Base-by-base conservation (phyloP, 2,113 vertebrate genomes). In the Scomber scombrus region DNA sequence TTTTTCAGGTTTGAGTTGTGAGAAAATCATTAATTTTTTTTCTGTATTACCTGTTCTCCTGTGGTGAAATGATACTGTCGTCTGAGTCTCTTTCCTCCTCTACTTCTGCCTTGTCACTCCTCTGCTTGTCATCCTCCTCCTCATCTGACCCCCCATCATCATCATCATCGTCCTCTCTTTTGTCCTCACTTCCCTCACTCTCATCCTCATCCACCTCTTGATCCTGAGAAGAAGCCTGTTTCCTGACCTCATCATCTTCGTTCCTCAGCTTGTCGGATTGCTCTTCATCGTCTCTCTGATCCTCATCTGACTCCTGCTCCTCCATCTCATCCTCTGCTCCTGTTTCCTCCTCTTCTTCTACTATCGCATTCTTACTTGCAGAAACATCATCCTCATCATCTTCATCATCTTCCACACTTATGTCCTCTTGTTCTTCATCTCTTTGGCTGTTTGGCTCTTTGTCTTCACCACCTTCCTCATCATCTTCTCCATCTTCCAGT, bases 61-160 rank as follows among this genome's bases (percentile, higher is more conserved):
- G 82, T n/a, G 85, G 87, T 75, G 80, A 87, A 60, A 92, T 78
- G 79, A 94, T 94, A 3, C 75, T 82, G 80, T 94, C 91, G 0
- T 93, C 92, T 0, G 92, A 93, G 31, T 93, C 93, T 3, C 65
- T 84, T 19, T 84, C 87, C 16, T 81, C 78, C 49, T 86, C 75
- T 31, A 13, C 51, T 11, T n/a, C 61, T 66, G 7, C 77, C 63
- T 72, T 4, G 0, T 80, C 56, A 13, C 45, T 31, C 29, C 34
- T 52, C 29, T 61, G 57, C 45, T 84, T 69, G 26, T 88, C 60
- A 43, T 76, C 71, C 21, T 82, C 15, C 31, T 65, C 55, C 21
- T 79, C 70, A 49, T 77, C 80, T 9, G 66, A 75, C 12, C 29
- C 34, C 18, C 61, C 64, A 23, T 58, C 73, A 1, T 78, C 73